A percentile compares a stretch with the other conserved stretches of the same genome.
Evolutionary conservation across 2,888 invertebrate genomes (phyloP).

Genomic region (Nemotelus nigrinus): DNA sequence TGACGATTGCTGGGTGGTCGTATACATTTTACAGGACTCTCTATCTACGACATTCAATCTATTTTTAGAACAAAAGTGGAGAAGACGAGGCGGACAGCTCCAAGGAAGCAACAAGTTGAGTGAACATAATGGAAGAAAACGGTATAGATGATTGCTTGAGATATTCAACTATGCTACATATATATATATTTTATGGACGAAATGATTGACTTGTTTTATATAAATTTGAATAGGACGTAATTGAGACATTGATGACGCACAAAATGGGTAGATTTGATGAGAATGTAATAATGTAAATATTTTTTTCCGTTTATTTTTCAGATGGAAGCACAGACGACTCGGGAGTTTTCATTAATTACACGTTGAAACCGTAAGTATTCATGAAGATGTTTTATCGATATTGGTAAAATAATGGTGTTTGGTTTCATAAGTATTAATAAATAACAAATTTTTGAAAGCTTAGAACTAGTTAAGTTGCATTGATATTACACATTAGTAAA

Average conservation of each 20-base stretch:
- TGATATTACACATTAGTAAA: no score
- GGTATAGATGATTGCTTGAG: conserved; percentile 5
- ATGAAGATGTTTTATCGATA: not conserved
- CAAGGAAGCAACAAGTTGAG: not conserved
- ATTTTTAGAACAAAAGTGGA: no score
- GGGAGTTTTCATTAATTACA: conserved; percentile 83
- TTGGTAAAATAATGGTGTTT: no score
- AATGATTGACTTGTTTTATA: not conserved
- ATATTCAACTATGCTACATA: conserved; percentile 7
- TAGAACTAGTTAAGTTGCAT: no score
- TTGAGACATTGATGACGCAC: not conserved
- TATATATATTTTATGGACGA: conserved; percentile 1
- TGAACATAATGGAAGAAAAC: not conserved
- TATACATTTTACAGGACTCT: no score
- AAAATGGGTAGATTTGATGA: not conserved
- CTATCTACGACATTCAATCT: no score
- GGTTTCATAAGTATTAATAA: no score
- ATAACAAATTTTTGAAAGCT: no score
- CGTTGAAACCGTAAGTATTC: conserved; percentile 73
- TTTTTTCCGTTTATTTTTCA: conserved; percentile 60
- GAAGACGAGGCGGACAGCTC: no score
- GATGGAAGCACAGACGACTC: conserved; percentile 85
- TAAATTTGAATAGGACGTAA: conserved; percentile 8
- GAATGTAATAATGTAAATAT: not conserved
- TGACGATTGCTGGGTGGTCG: no score